phyloP scores from a whole-genome alignment of 2,888 invertebrate species.

The Eupithecia subfuscata region DNA sequence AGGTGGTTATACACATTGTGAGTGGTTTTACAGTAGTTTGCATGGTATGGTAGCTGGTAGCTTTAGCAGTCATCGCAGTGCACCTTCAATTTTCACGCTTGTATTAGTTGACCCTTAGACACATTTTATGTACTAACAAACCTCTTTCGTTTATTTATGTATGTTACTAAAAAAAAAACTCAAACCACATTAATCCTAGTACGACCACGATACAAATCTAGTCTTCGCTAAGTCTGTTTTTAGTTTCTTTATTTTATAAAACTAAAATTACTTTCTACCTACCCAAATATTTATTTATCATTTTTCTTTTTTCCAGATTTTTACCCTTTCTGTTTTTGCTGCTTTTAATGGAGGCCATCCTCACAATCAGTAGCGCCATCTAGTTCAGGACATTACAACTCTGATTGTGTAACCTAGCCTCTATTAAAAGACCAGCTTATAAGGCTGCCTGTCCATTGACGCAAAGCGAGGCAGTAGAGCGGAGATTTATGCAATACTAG shows the following conservation, averaged over 20 bases:
- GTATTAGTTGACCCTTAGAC: neutral
- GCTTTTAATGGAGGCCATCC: conserved; percentile 35
- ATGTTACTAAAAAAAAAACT: neutral
- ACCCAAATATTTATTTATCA: conserved; percentile 27
- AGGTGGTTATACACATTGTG: neutral
- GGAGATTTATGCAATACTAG: no score
- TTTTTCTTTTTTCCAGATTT: conserved; percentile 53
- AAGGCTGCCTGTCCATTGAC: no score
- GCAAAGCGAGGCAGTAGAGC: no score
- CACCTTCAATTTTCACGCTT: conserved; percentile 31
- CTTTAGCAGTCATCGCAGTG: conserved; percentile 24
- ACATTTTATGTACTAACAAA: neutral
- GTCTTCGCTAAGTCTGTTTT: neutral
- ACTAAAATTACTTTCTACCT: neutral
- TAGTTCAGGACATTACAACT: conserved; percentile 21
- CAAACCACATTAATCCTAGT: neutral
- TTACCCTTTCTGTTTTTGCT: conserved; percentile 36
- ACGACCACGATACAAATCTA: neutral
- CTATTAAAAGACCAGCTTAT: conserved; percentile 19
- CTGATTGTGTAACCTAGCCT: conserved; percentile 12
- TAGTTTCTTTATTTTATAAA: neutral
- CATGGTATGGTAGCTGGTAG: conserved; percentile 29
- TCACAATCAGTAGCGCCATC: conserved; percentile 14
- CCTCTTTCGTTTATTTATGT: conserved; percentile 1
- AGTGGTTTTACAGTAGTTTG: conserved; percentile 8